A percentile compares a stretch with the other conserved stretches of the same genome.
These are phyloP conservation scores for Gandaritis pyraliata DNA, from an alignment of 2,888 invertebrate species.

Conservation along the genomic window DNA sequence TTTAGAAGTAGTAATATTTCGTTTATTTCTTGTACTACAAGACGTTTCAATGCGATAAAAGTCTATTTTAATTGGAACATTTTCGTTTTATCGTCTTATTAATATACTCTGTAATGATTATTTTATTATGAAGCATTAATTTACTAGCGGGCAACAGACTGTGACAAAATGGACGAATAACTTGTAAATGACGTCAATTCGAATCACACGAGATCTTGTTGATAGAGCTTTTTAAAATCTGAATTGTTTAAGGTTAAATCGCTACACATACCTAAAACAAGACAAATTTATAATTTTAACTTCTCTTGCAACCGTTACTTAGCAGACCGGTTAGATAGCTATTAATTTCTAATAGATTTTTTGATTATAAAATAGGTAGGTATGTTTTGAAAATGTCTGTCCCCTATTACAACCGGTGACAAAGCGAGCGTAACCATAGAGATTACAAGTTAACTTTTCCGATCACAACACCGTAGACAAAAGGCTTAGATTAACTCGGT, in stretches of 20 bases:
- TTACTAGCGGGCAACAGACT: constrained; percentile 44
- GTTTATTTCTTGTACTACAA: constrained; percentile 70
- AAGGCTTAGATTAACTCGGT: constrained; percentile 76
- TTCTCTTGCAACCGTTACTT: no score
- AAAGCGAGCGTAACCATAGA: constrained; percentile 60
- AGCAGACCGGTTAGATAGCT: no score
- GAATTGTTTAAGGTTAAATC: no score
- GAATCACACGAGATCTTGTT: constrained; percentile 31
- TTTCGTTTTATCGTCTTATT: constrained; percentile 68
- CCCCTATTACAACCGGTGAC: constrained; percentile 34
- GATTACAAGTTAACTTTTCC: constrained; percentile 82
- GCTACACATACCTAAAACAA: no score
- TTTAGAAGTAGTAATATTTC: constrained; percentile 64
- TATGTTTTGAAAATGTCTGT: constrained; percentile 13
- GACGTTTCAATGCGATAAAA: constrained; percentile 63
- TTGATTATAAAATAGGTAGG: no score
- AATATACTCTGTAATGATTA: constrained; percentile 65
- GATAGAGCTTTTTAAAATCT: constrained; percentile 3
- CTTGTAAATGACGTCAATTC: constrained; percentile 39
- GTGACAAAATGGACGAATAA: constrained; percentile 44
- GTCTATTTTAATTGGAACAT: constrained; percentile 72
- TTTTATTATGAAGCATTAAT: constrained; percentile 52
- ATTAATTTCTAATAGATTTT: no score
- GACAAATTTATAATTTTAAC: no score
- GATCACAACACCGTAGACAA: constrained; percentile 82